Conservation (phyloP, 2,113 vertebrate genomes). For the Andinoacara biseriatus region DNA sequence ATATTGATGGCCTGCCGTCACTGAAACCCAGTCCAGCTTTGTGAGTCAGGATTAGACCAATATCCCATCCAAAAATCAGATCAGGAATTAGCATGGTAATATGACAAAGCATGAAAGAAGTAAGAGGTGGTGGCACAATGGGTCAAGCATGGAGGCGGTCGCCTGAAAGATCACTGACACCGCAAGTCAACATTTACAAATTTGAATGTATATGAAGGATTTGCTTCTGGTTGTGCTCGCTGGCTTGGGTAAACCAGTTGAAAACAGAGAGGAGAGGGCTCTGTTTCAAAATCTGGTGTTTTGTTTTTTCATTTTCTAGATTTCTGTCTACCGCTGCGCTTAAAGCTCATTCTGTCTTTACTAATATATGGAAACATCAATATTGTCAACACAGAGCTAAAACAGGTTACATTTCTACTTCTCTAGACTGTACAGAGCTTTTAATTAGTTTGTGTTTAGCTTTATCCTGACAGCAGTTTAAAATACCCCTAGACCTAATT, state of each 20-base stretch:
- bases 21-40: background rate
- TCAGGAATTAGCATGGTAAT: too few relatives aligned
- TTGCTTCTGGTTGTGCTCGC: too few relatives aligned
- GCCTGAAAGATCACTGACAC: too few relatives aligned
- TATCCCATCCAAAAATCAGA: background rate
- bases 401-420: background rate
- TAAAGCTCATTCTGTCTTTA: background rate
- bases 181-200: too few relatives aligned
- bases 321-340: background rate
- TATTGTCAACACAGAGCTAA: background rate
- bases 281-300: background rate
- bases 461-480: slow-evolving; percentile 13
- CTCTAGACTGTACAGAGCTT: background rate
- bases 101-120: too few relatives aligned
- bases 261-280: too few relatives aligned
- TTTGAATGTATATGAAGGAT: background rate
- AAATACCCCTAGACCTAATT: slow-evolving; percentile 12
- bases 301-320: background rate
- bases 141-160: too few relatives aligned
- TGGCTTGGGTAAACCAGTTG: too few relatives aligned
- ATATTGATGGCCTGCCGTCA: background rate
- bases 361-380: background rate
- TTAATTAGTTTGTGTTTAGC: slow-evolving; percentile 14
- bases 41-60: background rate
- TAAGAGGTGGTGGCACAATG: too few relatives aligned